These are phyloP conservation scores for Clarias pachynema DNA, from an alignment of 2,797 vertebrate genomes.

Conservation along the genomic window DNA sequence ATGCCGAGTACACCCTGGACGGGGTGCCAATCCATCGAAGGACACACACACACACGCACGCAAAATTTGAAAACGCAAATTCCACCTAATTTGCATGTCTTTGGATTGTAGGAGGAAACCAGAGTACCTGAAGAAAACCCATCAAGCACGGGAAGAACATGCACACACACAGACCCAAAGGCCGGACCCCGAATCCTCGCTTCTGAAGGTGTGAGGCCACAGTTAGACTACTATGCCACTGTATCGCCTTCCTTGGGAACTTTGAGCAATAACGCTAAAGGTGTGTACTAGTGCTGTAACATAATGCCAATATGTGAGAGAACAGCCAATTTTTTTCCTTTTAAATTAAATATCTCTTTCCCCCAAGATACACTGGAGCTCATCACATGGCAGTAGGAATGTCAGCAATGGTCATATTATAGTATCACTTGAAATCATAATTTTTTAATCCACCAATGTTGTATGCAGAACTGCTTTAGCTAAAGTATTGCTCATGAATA, in stretches of 20 bases:
- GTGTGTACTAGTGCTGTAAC: not conserved
- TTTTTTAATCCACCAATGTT: not conserved
- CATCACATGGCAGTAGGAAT: not conserved
- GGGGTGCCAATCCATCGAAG: too few relatives aligned
- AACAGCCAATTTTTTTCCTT: not conserved
- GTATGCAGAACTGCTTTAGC: not conserved
- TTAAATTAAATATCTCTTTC: not conserved
- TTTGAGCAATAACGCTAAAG: not conserved
- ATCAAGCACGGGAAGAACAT: too few relatives aligned
- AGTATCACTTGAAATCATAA: not conserved
- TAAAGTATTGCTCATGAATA: not conserved
- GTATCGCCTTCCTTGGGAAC: not conserved
- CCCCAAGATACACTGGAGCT: not conserved
- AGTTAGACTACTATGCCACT: too few relatives aligned
- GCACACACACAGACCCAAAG: too few relatives aligned
- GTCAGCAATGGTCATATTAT: not conserved
- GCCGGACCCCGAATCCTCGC: too few relatives aligned
- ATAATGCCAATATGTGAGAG: not conserved
- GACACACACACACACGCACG: too few relatives aligned
- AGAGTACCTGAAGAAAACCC: too few relatives aligned
- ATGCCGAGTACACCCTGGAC: too few relatives aligned
- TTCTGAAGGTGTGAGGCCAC: too few relatives aligned
- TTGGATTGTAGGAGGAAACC: too few relatives aligned
- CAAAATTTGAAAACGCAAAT: too few relatives aligned
- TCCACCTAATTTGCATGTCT: too few relatives aligned